Conservation (phyloP, 1,140 invertebrate species). For the Drosophila littoralis region DNA sequence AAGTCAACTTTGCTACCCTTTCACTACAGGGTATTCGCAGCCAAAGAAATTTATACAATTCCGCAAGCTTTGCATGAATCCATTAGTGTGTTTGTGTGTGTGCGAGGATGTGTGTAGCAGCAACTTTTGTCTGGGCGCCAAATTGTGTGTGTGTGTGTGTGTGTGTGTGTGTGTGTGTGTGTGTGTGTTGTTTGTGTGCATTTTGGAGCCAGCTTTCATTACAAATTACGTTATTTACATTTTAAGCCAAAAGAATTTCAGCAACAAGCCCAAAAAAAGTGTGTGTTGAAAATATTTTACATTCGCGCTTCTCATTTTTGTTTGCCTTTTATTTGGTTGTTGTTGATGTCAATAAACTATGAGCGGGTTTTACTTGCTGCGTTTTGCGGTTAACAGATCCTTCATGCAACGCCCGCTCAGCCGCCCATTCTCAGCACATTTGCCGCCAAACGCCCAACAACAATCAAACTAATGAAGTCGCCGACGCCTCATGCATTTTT, state of each 20-base stretch:
- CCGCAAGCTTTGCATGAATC: constrained; percentile 45
- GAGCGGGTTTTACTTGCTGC: constrained; percentile 28
- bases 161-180: constrained; percentile 25
- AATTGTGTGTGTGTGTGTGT: constrained; percentile 25
- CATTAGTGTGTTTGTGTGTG: constrained; percentile 24
- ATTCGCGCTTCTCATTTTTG: constrained; percentile 20
- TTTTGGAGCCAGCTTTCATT: constrained; percentile 65
- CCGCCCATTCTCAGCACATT: not conserved
- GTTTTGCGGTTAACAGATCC: constrained; percentile 36
- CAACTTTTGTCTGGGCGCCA: constrained; percentile 24
- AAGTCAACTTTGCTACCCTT: no score
- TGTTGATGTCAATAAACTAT: constrained; percentile 50
- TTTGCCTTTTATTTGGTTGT: constrained; percentile 17
- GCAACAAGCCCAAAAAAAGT: constrained; percentile 12
- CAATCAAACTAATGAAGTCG: constrained; percentile 62
- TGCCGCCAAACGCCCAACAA: constrained; percentile 5
- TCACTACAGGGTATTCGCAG: constrained; percentile 8
- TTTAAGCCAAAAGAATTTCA: constrained; percentile 53
- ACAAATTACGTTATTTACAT: constrained; percentile 75
- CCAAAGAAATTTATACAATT: constrained; percentile 55
- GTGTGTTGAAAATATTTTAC: constrained; percentile 46
- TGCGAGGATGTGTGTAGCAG: constrained; percentile 20
- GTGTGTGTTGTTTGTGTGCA: constrained; percentile 23
- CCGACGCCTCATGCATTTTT: constrained; percentile 10
- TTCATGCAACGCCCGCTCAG: not conserved